Conservation (phyloP, 2,888 invertebrate genomes). For the Orthosia gracilis region DNA sequence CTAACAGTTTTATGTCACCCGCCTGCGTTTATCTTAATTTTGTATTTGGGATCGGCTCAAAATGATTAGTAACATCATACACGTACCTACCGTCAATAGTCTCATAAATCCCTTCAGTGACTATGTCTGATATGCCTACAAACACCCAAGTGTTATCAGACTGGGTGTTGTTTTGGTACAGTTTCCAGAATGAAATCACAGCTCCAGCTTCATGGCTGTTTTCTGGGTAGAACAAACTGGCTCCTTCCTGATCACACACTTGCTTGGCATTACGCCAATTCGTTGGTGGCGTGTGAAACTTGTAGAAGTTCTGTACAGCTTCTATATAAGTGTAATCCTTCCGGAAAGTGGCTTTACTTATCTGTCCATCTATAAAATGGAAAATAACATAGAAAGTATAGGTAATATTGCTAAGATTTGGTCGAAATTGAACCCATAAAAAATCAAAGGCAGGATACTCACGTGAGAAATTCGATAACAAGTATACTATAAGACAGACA, state of each 20-base stretch:
- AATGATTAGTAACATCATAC: background rate
- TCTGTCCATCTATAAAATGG: slow-evolving; percentile 13
- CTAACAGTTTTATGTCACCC: background rate
- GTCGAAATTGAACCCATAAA: too few species aligned
- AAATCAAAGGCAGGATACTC: slow-evolving; percentile 15
- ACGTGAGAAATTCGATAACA: slow-evolving; percentile 26
- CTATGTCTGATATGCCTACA: slow-evolving; percentile 72
- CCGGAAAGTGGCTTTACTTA: slow-evolving; percentile 57
- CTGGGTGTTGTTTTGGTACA: slow-evolving; percentile 63
- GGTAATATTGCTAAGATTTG: too few species aligned
- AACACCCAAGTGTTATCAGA: slow-evolving; percentile 57
- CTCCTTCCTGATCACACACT: slow-evolving; percentile 78
- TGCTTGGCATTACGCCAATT: slow-evolving; percentile 78
- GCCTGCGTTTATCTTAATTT: background rate
- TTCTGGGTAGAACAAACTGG: slow-evolving; percentile 78
- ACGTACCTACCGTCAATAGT: slow-evolving; percentile 57
- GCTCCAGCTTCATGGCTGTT: slow-evolving; percentile 73
- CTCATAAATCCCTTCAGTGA: slow-evolving; percentile 36
- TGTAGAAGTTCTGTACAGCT: slow-evolving; percentile 50
- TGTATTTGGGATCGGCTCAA: background rate
- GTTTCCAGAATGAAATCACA: slow-evolving; percentile 69
- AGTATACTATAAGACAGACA: slow-evolving; percentile 31
- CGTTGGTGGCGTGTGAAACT: slow-evolving; percentile 77
- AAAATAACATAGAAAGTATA: background rate
- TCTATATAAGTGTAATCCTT: slow-evolving; percentile 69